These are phyloP conservation scores for Trichosurus vulpecula DNA, from an alignment of 2,797 vertebrate species.

Conservation along the genomic window DNA sequence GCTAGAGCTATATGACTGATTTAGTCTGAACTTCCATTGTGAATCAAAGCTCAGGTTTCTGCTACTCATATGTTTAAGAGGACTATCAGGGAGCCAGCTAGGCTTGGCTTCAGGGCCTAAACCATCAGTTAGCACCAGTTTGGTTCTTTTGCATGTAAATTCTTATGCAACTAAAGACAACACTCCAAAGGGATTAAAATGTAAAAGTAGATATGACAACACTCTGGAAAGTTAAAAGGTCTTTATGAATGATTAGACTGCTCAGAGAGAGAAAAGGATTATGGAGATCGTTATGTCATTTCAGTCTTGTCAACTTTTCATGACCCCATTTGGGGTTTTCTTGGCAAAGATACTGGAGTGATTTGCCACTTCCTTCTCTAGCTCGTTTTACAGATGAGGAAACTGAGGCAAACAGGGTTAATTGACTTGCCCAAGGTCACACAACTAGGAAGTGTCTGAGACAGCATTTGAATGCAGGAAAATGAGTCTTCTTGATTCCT, in stretches of 20 bases:
- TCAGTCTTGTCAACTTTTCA: background rate
- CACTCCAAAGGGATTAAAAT: background rate
- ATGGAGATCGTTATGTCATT: background rate
- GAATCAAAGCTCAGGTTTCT: background rate
- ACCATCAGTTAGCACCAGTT: background rate
- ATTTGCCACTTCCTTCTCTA: background rate
- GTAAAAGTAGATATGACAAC: background rate
- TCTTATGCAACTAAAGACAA: background rate
- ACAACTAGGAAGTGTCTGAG: background rate
- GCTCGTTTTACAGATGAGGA: background rate
- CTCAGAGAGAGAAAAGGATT: background rate
- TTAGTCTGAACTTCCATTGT: background rate
- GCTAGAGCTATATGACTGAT: background rate
- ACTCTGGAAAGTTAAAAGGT: background rate
- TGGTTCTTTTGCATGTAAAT: background rate
- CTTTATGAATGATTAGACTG: background rate
- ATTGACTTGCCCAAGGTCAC: background rate
- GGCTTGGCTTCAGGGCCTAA: too few species aligned
- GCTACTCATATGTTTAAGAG: background rate
- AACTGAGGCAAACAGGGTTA: background rate
- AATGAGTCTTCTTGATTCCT: background rate
- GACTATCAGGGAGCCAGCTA: background rate
- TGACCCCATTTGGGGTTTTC: background rate
- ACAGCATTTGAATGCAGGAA: background rate
- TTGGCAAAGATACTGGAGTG: background rate